Evolutionary conservation across 2,797 vertebrate species (phyloP).

Genomic region (Hydrocynus forskahlii): DNA sequence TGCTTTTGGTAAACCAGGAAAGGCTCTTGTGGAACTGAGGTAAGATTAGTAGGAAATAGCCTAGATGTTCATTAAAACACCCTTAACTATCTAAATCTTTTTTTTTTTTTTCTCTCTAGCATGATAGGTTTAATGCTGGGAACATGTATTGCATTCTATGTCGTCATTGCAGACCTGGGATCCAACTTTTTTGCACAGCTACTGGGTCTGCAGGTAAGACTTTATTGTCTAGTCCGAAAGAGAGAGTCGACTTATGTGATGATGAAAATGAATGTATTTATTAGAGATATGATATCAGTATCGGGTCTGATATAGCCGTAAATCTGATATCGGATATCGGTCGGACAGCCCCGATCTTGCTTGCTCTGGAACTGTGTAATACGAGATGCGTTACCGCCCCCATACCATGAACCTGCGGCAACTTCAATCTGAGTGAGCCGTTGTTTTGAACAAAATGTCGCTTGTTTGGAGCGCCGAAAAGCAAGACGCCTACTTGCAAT

Average conservation of each 20-base stretch:
- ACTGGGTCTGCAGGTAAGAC: slow-evolving; percentile 87
- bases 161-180: slow-evolving; percentile 95
- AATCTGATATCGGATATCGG: too few species aligned
- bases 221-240: background rate
- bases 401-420: too few species aligned
- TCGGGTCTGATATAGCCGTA: too few species aligned
- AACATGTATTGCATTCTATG: slow-evolving; percentile 98
- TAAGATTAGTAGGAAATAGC: slow-evolving; percentile 60
- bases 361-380: too few species aligned
- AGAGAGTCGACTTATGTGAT: background rate
- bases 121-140: slow-evolving; percentile 99
- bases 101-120: slow-evolving; percentile 64
- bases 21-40: slow-evolving; percentile 95
- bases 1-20: slow-evolving; percentile 94
- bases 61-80: background rate
- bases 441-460: too few species aligned
- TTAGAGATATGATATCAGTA: too few species aligned
- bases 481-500: too few species aligned
- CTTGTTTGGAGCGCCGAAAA: too few species aligned
- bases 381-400: too few species aligned
- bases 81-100: background rate
- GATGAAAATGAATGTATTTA: background rate
- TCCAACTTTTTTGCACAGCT: slow-evolving; percentile 94
- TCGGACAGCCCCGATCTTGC: too few species aligned
- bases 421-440: too few species aligned